These are phyloP conservation scores for Tenebrosternarchus preto DNA, from an alignment of 2,113 vertebrate species.

Conservation along the genomic window DNA sequence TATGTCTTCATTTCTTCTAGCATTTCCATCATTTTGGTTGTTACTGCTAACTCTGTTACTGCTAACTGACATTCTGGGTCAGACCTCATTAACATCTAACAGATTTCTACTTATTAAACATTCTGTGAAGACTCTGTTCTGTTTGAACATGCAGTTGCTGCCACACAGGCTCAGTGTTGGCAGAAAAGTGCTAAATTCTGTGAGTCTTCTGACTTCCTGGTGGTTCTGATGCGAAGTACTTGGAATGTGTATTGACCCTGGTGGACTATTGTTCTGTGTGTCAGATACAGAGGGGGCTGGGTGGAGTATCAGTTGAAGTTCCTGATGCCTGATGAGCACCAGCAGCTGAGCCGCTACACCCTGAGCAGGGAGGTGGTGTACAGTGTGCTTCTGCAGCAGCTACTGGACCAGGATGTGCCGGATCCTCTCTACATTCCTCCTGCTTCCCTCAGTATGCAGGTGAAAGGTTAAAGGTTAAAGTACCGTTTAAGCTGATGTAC, in stretches of 20 bases:
- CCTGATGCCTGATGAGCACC: conserved; percentile 62
- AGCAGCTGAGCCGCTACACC: conserved; percentile 59
- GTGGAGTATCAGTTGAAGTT: conserved; percentile 67
- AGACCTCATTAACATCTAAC: no score
- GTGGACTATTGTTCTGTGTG: neutral
- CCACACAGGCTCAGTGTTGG: neutral
- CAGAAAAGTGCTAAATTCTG: neutral
- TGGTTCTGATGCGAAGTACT: neutral
- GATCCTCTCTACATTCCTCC: conserved; percentile 55
- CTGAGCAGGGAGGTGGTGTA: conserved; percentile 71
- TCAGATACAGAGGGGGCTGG: conserved; percentile 51
- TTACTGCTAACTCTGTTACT: no score
- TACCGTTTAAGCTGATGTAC: no score
- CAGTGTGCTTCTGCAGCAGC: conserved; percentile 70
- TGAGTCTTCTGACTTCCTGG: neutral
- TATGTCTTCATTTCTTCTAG: no score
- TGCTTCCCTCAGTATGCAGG: conserved; percentile 57
- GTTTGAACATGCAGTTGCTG: no score
- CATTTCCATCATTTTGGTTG: no score
- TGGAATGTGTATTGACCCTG: neutral
- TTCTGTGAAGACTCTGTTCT: no score
- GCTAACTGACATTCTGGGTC: no score
- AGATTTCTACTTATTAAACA: no score
- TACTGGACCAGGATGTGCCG: conserved; percentile 61
- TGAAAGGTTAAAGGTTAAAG: neutral